Percentiles rank a stretch among this genome's conserved stretches.
phyloP scores from a whole-genome alignment of 1,140 invertebrate species.

The Plutomurus gul region DNA sequence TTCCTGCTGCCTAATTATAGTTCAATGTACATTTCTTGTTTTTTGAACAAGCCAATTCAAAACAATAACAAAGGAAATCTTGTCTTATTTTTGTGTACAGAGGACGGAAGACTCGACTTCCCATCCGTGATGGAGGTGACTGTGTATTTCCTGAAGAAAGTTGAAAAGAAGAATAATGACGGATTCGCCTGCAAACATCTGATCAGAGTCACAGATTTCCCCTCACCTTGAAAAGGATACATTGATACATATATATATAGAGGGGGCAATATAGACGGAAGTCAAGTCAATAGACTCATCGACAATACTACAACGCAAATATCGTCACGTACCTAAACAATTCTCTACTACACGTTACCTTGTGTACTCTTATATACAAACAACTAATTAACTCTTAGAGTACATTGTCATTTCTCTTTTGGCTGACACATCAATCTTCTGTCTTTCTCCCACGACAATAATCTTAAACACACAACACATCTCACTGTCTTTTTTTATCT shows the following conservation, averaged over 20 bases:
- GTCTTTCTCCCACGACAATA: neutral
- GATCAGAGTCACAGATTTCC: conserved; percentile 24
- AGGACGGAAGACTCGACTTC: conserved; percentile 40
- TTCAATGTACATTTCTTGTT: too few species aligned
- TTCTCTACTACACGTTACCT: conserved; percentile 11
- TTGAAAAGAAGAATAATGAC: conserved; percentile 47
- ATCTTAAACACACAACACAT: neutral
- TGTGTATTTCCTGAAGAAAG: conserved; percentile 36
- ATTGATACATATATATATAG: too few species aligned
- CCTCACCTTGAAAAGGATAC: conserved; percentile 24
- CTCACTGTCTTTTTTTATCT: conserved; percentile 2
- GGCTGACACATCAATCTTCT: neutral
- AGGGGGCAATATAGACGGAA: neutral
- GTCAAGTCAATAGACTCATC: neutral
- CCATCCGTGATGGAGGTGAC: conserved; percentile 39
- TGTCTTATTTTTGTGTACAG: neutral
- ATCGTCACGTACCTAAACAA: neutral
- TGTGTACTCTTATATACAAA: neutral
- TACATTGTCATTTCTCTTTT: neutral
- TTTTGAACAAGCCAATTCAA: too few species aligned
- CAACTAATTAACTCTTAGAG: too few species aligned
- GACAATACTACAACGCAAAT: neutral
- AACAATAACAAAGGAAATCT: conserved; percentile 2
- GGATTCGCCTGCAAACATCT: conserved; percentile 43
- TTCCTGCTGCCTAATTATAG: too few species aligned